These are phyloP conservation scores for Pasiphila rectangulata DNA, from an alignment of 2,888 invertebrate genomes.

Conservation along the genomic window DNA sequence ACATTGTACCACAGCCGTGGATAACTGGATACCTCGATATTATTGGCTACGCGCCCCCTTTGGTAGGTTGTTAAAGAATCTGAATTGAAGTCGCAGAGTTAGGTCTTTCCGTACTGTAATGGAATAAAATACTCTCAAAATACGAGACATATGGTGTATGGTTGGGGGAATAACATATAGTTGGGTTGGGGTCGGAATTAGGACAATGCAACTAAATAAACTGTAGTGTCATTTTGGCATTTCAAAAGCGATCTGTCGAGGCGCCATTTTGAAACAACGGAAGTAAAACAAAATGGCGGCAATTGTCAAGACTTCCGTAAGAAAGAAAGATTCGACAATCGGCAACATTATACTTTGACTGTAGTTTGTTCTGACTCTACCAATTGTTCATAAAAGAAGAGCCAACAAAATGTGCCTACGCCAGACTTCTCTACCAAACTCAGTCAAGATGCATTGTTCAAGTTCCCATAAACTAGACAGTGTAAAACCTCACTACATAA, in stretches of 20 bases:
- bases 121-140: slow-evolving; percentile 73
- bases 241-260: neutral
- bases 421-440: neutral
- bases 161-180: slow-evolving; percentile 27
- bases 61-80: slow-evolving; percentile 96
- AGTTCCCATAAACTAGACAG: slow-evolving; percentile 14
- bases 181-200: slow-evolving; percentile 34
- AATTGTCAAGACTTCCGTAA: neutral
- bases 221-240: neutral
- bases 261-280: slow-evolving; percentile 9
- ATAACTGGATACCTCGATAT: slow-evolving; percentile 57
- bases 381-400: slow-evolving; percentile 2
- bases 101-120: slow-evolving; percentile 97
- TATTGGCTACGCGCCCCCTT: slow-evolving; percentile 93
- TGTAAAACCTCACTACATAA: slow-evolving; percentile 43
- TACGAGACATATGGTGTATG: slow-evolving; percentile 47
- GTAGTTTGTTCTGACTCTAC: neutral
- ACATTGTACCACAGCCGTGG: slow-evolving; percentile 53
- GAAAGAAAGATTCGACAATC: neutral
- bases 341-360: no score
- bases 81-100: slow-evolving; percentile 96
- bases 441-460: slow-evolving; percentile 8
- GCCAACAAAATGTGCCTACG: neutral
- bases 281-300: neutral
- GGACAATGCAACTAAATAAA: slow-evolving; percentile 30